These are phyloP conservation scores for Tupaia chinensis DNA, from an alignment of 2,113 vertebrate species.

Conservation along the genomic window DNA sequence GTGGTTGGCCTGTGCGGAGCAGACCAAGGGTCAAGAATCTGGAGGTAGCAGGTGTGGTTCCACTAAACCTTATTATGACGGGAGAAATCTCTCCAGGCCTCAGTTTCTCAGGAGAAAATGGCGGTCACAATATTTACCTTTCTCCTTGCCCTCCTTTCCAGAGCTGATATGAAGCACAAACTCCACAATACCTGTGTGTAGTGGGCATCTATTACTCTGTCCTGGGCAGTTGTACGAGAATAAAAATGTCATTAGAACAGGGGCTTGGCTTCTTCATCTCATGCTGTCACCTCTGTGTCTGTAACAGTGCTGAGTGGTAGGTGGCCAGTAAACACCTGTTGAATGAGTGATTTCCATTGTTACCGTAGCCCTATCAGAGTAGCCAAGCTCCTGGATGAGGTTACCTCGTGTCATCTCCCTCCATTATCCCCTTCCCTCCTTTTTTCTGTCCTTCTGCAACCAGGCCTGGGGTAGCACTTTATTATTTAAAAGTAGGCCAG, in stretches of 20 bases:
- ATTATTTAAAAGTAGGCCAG: neutral
- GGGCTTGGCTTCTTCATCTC: too few species aligned
- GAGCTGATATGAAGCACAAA: neutral
- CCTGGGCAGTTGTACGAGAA: neutral
- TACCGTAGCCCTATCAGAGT: accelerated
- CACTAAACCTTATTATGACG: too few species aligned
- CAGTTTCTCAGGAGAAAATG: neutral
- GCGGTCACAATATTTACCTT: too few species aligned
- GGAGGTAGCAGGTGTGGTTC: neutral
- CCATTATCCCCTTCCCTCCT: neutral
- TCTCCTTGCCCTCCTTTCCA: neutral
- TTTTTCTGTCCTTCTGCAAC: neutral
- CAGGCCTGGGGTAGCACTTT: neutral
- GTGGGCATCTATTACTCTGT: neutral
- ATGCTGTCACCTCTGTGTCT: neutral
- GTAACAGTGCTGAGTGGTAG: too few species aligned
- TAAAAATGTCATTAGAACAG: neutral
- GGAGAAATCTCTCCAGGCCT: neutral
- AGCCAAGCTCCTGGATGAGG: neutral
- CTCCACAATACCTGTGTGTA: neutral
- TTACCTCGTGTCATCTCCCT: neutral
- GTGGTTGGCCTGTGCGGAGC: neutral
- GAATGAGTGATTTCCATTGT: neutral
- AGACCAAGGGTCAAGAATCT: neutral
- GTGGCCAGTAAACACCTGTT: neutral